Conservation (phyloP, 2,888 invertebrate species). For the Mesochorus sp. region DNA sequence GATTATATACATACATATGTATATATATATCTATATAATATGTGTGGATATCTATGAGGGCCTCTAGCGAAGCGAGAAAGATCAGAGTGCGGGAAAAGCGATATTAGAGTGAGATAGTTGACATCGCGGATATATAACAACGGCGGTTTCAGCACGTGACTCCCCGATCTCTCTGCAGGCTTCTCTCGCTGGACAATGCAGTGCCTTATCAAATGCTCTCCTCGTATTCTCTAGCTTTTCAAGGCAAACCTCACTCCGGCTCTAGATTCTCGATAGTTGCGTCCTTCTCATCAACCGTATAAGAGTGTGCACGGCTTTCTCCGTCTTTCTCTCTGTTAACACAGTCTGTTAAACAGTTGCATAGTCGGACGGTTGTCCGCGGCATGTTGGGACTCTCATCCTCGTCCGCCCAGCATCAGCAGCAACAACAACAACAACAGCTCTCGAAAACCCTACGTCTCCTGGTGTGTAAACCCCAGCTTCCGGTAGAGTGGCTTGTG, state of each 20-base stretch:
- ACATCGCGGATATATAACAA: constrained; percentile 24
- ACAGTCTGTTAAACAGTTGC: constrained; percentile 37
- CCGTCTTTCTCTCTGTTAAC: background rate
- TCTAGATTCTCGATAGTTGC: constrained; percentile 53
- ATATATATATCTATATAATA: background rate
- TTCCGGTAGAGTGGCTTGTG: background rate
- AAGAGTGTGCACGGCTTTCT: background rate
- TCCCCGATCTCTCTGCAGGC: constrained; percentile 40
- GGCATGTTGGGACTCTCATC: constrained; percentile 40
- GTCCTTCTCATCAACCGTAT: constrained; percentile 35
- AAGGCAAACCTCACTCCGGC: constrained; percentile 15
- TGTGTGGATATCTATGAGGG: constrained; percentile 62
- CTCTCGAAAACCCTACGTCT: constrained; percentile 54
- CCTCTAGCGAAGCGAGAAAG: constrained; percentile 31
- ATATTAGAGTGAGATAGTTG: constrained; percentile 40
- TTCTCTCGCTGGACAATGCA: constrained; percentile 53
- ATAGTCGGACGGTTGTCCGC: constrained; percentile 20
- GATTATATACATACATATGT: background rate
- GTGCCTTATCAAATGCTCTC: constrained; percentile 54
- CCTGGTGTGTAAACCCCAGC: constrained; percentile 27
- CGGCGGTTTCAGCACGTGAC: constrained; percentile 26
- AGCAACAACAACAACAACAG: constrained; percentile 44
- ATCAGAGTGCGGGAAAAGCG: constrained; percentile 37
- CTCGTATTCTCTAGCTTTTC: constrained; percentile 52
- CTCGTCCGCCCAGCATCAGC: constrained; percentile 3